phyloP scores from a whole-genome alignment of 2,797 vertebrate species.

The Enteromius mattozi region DNA sequence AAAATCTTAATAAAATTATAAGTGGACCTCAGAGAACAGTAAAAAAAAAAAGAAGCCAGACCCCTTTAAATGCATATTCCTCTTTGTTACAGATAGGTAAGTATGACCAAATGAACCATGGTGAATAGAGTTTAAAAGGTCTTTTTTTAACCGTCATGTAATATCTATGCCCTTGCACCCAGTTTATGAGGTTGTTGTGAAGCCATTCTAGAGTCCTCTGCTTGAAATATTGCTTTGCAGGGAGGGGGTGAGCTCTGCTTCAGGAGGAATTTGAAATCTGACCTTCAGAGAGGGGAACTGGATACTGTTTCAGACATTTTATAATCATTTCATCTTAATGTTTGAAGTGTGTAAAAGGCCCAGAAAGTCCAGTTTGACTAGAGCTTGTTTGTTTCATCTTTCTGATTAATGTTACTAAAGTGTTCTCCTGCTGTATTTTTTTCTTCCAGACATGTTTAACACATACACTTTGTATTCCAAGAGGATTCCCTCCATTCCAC shows the following conservation, averaged over 20 bases:
- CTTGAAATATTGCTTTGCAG: constrained; percentile 54
- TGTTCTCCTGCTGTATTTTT: constrained; percentile 1
- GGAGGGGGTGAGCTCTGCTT: constrained; percentile 31
- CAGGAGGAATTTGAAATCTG: constrained; percentile 59
- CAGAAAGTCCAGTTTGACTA: neutral
- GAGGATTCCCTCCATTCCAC: constrained; percentile 64
- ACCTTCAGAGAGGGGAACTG: constrained; percentile 58
- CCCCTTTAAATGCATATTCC: neutral
- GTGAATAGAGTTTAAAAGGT: neutral
- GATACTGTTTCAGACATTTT: constrained; percentile 44
- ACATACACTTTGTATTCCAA: constrained; percentile 37
- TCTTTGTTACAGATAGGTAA: neutral
- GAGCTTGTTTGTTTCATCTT: neutral
- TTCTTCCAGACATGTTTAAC: constrained; percentile 36
- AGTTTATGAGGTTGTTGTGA: constrained; percentile 15
- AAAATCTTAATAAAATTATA: too few species aligned
- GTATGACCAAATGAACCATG: neutral
- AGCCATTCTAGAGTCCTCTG: constrained; percentile 33
- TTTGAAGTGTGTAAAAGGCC: neutral
- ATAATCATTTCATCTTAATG: constrained; percentile 29
- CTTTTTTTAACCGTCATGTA: neutral
- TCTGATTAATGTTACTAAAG: neutral
- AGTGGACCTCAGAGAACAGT: too few species aligned
- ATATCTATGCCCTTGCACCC: neutral
- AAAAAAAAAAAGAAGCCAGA: too few species aligned